phyloP scores from a whole-genome alignment of 2,888 invertebrate species.

The Trissoscelio sp. region DNA sequence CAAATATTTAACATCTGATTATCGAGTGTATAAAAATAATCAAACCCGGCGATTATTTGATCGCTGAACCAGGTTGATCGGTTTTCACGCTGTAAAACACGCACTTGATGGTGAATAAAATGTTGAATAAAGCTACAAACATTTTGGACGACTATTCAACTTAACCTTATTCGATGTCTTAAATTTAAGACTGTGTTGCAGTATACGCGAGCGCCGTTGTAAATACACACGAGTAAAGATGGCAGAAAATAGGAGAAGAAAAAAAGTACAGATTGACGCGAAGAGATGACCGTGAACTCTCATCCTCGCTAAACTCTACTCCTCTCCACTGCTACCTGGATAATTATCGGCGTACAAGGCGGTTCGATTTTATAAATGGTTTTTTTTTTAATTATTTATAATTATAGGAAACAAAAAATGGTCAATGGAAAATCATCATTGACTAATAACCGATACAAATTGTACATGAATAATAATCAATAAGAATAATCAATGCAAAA shows the following conservation, averaged over 20 bases:
- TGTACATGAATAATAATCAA: too few relatives aligned
- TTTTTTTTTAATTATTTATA: background rate
- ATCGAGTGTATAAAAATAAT: constrained; percentile 13
- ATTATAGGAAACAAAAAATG: background rate
- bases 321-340: constrained; percentile 55
- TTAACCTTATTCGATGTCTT: background rate
- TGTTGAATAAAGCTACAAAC: constrained; percentile 14
- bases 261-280: constrained; percentile 57
- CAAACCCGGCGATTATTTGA: too few relatives aligned
- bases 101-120: constrained; percentile 28
- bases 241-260: constrained; percentile 51
- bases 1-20: constrained; percentile 27
- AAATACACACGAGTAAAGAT: constrained; percentile 53
- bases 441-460: too few relatives aligned
- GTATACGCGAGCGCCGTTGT: constrained; percentile 13
- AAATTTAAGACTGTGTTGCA: background rate
- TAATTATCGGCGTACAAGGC: constrained; percentile 47
- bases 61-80: too few relatives aligned
- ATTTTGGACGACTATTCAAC: background rate
- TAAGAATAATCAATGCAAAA: too few relatives aligned
- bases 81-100: constrained; percentile 33
- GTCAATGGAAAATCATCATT: background rate
- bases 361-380: constrained; percentile 43
- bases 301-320: constrained; percentile 59
- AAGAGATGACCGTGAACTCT: constrained; percentile 66